phyloP scores from a whole-genome alignment of 2,113 vertebrate genomes.

The Patagioenas fasciata region DNA sequence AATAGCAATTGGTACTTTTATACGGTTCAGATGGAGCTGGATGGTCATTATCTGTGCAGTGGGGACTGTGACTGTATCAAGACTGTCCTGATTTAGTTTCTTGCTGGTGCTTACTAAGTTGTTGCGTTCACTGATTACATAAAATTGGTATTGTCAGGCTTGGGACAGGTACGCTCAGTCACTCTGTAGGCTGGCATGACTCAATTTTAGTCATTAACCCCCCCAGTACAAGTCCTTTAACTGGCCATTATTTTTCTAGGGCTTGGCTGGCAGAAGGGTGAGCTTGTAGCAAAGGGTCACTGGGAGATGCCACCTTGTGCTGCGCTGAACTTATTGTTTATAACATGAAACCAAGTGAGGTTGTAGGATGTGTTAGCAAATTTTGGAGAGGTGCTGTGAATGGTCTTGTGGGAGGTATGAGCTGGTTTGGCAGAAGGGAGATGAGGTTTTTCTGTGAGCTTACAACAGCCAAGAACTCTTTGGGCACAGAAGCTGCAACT shows the following conservation, averaged over 20 bases:
- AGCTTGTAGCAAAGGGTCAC: background rate
- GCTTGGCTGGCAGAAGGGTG: background rate
- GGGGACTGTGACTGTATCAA: background rate
- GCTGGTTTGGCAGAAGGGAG: background rate
- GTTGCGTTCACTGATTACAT: background rate
- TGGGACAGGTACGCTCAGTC: background rate
- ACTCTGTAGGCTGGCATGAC: background rate
- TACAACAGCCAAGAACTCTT: background rate
- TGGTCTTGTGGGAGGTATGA: background rate
- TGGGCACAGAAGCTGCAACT: background rate
- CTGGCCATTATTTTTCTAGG: background rate
- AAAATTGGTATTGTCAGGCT: background rate
- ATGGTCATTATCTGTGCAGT: background rate
- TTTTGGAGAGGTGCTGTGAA: background rate
- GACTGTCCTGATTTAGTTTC: background rate
- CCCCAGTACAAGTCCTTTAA: background rate
- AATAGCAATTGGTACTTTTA: background rate
- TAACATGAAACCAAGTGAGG: background rate
- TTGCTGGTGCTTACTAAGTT: background rate
- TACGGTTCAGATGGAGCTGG: background rate
- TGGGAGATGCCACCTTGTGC: background rate
- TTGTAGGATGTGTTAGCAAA: background rate
- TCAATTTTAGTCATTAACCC: background rate
- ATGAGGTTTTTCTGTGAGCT: background rate
- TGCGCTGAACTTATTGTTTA: background rate